Evolutionary conservation across 1,140 invertebrate species (phyloP).

Genomic region (Steinernema feltiae): DNA sequence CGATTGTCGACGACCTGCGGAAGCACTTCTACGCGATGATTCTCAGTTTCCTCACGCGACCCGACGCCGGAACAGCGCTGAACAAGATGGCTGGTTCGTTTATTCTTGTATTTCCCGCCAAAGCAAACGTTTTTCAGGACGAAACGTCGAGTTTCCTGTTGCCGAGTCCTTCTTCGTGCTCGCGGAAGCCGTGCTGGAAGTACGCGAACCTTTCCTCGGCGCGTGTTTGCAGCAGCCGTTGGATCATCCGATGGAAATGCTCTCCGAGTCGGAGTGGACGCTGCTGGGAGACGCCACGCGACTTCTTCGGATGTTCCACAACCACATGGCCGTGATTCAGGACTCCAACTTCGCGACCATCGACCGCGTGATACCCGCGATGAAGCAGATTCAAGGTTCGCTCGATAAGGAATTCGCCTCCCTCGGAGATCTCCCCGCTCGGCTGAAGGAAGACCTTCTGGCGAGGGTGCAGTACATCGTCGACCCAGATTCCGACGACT

Average conservation of each 20-base stretch:
- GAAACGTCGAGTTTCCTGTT: slow-evolving; percentile 29
- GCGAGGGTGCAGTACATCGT: slow-evolving; percentile 28
- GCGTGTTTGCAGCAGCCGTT: slow-evolving; percentile 20
- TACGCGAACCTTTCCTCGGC: slow-evolving; percentile 25
- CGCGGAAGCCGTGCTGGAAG: slow-evolving; percentile 22
- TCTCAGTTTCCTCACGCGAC: slow-evolving; percentile 23
- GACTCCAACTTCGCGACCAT: slow-evolving; percentile 35
- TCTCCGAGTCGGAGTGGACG: slow-evolving; percentile 28
- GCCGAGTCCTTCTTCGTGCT: slow-evolving; percentile 25
- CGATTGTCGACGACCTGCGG: neutral
- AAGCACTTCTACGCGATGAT: slow-evolving; percentile 27
- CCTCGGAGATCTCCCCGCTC: neutral
- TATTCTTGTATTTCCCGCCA: neutral
- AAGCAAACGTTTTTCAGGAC: neutral
- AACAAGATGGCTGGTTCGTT: slow-evolving; percentile 21
- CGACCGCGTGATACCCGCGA: slow-evolving; percentile 41
- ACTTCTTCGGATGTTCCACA: slow-evolving; percentile 25
- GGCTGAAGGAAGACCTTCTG: slow-evolving; percentile 22
- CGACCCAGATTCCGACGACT: slow-evolving; percentile 23
- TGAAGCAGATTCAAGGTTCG: slow-evolving; percentile 36
- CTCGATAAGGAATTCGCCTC: slow-evolving; percentile 34
- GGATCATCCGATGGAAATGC: slow-evolving; percentile 16
- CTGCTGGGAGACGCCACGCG: slow-evolving; percentile 25
- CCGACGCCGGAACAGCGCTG: slow-evolving; percentile 20
- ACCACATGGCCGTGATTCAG: slow-evolving; percentile 32